Conservation (phyloP, 2,888 invertebrate genomes). For the Epinotia ramella region DNA sequence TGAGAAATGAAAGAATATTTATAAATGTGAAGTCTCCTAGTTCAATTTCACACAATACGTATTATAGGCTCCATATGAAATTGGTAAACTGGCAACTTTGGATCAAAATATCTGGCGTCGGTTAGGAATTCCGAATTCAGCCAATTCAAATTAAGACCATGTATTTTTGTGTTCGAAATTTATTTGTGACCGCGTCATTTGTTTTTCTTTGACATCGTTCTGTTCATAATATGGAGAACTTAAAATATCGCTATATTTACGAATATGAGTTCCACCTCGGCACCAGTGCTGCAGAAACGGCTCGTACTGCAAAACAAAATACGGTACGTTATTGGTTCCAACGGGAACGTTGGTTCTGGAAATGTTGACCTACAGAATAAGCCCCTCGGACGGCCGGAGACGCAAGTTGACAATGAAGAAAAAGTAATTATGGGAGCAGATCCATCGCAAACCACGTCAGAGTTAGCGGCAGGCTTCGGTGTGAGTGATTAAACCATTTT, state of each 20-base stretch:
- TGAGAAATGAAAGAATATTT: not conserved
- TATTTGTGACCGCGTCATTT: constrained; percentile 9
- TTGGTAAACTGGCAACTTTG: too few species aligned
- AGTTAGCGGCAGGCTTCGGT: too few species aligned
- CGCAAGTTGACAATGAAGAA: not conserved
- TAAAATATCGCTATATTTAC: constrained; percentile 47
- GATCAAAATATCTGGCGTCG: too few species aligned
- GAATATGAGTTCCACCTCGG: constrained; percentile 47
- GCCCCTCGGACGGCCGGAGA: not conserved
- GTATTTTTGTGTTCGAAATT: not conserved
- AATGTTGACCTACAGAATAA: not conserved
- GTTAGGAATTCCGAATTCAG: too few species aligned
- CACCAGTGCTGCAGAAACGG: constrained; percentile 37
- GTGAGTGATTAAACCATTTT: too few species aligned
- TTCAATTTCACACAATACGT: too few species aligned
- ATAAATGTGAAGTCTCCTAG: too few species aligned
- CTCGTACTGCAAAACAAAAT: too few species aligned
- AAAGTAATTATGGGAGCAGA: not conserved
- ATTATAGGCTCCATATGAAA: too few species aligned
- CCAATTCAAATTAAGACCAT: too few species aligned
- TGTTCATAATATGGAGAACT: constrained; percentile 46
- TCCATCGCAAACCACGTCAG: too few species aligned
- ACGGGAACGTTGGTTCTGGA: constrained; percentile 47
- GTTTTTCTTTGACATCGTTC: constrained; percentile 35
- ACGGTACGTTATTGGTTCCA: constrained; percentile 36